These are phyloP conservation scores for Triplophysa siluroides DNA, from an alignment of 2,113 vertebrate genomes.

Conservation along the genomic window DNA sequence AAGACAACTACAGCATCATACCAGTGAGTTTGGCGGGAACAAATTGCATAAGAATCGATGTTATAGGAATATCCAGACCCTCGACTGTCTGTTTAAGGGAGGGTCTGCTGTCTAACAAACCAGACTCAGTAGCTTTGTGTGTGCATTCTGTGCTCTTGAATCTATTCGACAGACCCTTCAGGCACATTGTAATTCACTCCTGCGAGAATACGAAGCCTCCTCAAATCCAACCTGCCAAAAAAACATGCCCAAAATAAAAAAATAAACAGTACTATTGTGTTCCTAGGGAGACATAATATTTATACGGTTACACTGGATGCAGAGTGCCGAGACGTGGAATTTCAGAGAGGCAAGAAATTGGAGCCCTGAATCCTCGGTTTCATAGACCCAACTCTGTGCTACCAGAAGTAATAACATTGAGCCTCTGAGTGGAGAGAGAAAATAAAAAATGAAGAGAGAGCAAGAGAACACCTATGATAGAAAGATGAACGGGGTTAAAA, in stretches of 20 bases:
- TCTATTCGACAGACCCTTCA: slow-evolving; percentile 65
- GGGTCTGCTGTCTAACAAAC: background rate
- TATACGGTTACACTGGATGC: slow-evolving; percentile 65
- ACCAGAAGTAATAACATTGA: slow-evolving; percentile 35
- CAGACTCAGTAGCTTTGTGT: background rate
- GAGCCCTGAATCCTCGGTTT: slow-evolving; percentile 55
- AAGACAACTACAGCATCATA: background rate
- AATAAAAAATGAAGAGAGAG: background rate
- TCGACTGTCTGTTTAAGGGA: background rate
- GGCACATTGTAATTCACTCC: slow-evolving; percentile 66
- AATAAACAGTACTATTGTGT: slow-evolving; percentile 73
- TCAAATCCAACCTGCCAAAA: slow-evolving; percentile 60
- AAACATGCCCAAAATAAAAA: slow-evolving; percentile 63
- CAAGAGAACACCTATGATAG: slow-evolving; percentile 23
- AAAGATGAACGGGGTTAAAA: slow-evolving; percentile 43
- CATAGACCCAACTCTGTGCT: slow-evolving; percentile 54
- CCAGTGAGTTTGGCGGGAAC: too few species aligned
- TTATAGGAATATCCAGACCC: background rate
- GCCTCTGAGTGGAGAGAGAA: background rate
- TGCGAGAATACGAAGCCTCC: slow-evolving; percentile 58
- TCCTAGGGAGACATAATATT: slow-evolving; percentile 78
- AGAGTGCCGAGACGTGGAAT: slow-evolving; percentile 61
- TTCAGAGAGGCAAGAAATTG: slow-evolving; percentile 65
- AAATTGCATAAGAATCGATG: too few species aligned
- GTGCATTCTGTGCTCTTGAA: slow-evolving; percentile 57